Conservation (phyloP, 2,888 invertebrate genomes). For the Phorcus lineatus region DNA sequence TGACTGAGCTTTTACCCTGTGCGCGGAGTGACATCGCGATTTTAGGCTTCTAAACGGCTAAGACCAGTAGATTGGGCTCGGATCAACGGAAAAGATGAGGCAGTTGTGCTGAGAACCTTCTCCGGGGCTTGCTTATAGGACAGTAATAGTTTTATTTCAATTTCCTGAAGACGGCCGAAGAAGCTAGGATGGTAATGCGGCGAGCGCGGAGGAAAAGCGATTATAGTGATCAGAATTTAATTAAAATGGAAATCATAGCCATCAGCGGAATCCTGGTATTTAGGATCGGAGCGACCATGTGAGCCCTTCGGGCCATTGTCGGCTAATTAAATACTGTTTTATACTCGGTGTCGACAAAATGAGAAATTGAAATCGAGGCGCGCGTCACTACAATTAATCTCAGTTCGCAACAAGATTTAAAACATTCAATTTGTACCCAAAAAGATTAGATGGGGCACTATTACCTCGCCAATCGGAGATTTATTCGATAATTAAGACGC, state of each 20-base stretch:
- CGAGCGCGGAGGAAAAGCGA: conserved; percentile 25
- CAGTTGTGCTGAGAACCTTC: not conserved
- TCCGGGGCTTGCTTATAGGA: conserved; percentile 33
- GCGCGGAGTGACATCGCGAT: conserved; percentile 22
- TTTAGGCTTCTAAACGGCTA: conserved; percentile 21
- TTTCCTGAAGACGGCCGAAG: conserved; percentile 37
- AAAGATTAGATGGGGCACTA: conserved; percentile 51
- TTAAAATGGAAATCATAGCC: conserved; percentile 55
- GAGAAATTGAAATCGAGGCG: conserved; percentile 44
- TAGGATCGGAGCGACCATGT: conserved; percentile 16
- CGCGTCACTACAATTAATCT: conserved; percentile 40
- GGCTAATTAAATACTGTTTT: conserved; percentile 57
- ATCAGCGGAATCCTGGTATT: conserved; percentile 27
- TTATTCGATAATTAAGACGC: conserved; percentile 54
- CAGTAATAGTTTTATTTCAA: conserved; percentile 53
- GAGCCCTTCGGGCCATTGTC: conserved; percentile 27
- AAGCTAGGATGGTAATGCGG: conserved; percentile 6
- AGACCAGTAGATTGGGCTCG: conserved; percentile 1
- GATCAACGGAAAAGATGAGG: conserved; percentile 23
- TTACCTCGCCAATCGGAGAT: conserved; percentile 49
- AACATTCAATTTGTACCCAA: conserved; percentile 52
- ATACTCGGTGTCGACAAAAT: conserved; percentile 41
- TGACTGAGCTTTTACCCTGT: not conserved
- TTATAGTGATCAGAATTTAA: conserved; percentile 54
- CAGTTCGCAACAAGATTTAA: conserved; percentile 50